Evolutionary conservation across 2,113 vertebrate species (phyloP).

Genomic region (Stictonetta naevosa): DNA sequence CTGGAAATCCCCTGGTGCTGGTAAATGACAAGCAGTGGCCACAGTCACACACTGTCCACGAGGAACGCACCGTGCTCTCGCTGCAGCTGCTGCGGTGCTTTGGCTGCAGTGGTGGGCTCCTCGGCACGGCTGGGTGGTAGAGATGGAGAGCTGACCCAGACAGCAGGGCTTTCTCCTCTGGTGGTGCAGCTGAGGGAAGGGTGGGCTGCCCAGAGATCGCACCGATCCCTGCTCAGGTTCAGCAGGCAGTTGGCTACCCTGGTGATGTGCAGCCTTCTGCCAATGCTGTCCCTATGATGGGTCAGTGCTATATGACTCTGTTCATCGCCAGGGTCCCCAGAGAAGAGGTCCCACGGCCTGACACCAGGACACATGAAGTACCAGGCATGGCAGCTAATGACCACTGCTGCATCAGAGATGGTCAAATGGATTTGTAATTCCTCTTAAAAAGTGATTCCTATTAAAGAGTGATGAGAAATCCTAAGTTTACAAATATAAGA

Average conservation of each 20-base stretch:
- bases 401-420: neutral
- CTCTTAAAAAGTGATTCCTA: neutral
- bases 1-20: neutral
- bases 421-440: neutral
- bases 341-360: neutral
- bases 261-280: neutral
- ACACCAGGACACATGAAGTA: rapidly evolving
- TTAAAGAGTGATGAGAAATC: neutral
- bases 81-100: neutral
- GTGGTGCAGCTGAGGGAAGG: neutral
- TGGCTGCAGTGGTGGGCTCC: neutral
- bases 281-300: no score
- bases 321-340: no score
- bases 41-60: neutral
- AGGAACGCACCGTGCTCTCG: neutral
- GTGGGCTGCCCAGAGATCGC: neutral
- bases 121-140: no score
- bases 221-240: neutral
- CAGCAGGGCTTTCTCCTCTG: neutral
- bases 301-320: neutral
- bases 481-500: neutral
- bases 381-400: neutral
- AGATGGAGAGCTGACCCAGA: neutral
- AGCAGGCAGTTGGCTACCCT: neutral
- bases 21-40: neutral